Evolutionary conservation across 2,113 vertebrate genomes (phyloP).

Genomic region (Formicarius rufipectus): DNA sequence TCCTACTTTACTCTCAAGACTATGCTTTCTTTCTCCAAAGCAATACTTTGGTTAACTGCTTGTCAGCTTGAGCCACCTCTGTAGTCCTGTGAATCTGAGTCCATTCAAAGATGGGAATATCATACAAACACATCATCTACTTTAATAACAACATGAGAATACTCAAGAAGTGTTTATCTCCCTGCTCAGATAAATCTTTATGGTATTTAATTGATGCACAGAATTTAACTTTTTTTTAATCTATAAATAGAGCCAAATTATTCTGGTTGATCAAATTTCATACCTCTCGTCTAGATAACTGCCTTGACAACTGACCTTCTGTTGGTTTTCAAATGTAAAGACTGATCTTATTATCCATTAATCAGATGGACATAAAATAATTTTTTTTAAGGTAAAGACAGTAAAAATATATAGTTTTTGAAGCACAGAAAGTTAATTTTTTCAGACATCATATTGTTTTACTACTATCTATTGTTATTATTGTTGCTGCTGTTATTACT

Average conservation of each 20-base stretch:
- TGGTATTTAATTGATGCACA: not conserved
- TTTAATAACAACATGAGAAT: not conserved
- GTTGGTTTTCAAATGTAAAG: not conserved
- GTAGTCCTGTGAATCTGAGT: not conserved
- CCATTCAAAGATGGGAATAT: not conserved
- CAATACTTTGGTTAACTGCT: not conserved
- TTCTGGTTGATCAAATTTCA: constrained; percentile 23
- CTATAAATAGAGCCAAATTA: not conserved
- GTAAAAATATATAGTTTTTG: not conserved
- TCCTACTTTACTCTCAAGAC: not conserved
- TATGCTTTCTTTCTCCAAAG: not conserved
- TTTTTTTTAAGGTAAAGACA: not conserved
- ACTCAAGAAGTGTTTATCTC: not conserved
- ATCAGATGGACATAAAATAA: not conserved
- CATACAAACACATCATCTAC: not conserved
- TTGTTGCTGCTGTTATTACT: not conserved
- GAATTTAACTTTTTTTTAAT: not conserved
- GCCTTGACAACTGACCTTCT: constrained; percentile 44
- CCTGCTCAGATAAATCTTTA: not conserved
- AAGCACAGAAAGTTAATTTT: not conserved
- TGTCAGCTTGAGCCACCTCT: not conserved
- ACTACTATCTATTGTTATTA: not conserved
- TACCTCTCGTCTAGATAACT: not conserved
- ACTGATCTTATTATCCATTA: not conserved
- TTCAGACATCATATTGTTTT: not conserved